Percentiles rank a stretch among this genome's conserved stretches.
These are phyloP conservation scores for Biston stratarius DNA, from an alignment of 2,888 invertebrate species.

Conservation along the genomic window DNA sequence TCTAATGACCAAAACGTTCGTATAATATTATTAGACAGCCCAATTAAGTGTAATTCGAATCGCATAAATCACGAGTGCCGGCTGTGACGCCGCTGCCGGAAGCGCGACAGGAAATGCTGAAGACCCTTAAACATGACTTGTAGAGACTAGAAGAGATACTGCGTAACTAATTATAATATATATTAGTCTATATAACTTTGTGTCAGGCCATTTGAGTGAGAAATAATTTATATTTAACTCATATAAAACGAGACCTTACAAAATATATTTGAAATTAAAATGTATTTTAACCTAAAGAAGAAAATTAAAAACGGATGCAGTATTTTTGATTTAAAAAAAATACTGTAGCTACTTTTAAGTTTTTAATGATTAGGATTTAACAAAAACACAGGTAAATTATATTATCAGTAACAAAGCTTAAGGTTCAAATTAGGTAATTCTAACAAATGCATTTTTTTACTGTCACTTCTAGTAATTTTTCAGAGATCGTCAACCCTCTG, in stretches of 20 bases:
- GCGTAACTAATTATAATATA: not conserved
- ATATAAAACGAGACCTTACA: too few species aligned
- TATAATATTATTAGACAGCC: slow-evolving; percentile 60
- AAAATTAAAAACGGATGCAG: not conserved
- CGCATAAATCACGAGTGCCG: slow-evolving; percentile 80
- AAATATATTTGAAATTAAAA: too few species aligned
- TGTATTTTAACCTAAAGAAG: not conserved
- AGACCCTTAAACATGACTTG: slow-evolving; percentile 55
- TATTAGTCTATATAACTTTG: too few species aligned
- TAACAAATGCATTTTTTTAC: not conserved
- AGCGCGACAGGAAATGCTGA: slow-evolving; percentile 75
- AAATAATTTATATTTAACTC: too few species aligned
- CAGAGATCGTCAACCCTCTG: slow-evolving; percentile 40
- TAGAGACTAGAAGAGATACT: slow-evolving; percentile 21
- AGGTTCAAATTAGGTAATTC: too few species aligned
- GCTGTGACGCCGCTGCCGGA: slow-evolving; percentile 75
- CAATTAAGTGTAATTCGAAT: slow-evolving; percentile 78
- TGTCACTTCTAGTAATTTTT: slow-evolving; percentile 56
- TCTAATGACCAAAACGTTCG: slow-evolving; percentile 43
- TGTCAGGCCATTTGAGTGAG: too few species aligned
- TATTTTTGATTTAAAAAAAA: not conserved
- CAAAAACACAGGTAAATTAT: too few species aligned
- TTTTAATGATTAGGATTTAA: not conserved
- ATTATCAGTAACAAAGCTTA: too few species aligned
- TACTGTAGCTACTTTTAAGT: not conserved